These are phyloP conservation scores for Chrysodeixis includens DNA, from an alignment of 2,888 invertebrate species.

Conservation along the genomic window DNA sequence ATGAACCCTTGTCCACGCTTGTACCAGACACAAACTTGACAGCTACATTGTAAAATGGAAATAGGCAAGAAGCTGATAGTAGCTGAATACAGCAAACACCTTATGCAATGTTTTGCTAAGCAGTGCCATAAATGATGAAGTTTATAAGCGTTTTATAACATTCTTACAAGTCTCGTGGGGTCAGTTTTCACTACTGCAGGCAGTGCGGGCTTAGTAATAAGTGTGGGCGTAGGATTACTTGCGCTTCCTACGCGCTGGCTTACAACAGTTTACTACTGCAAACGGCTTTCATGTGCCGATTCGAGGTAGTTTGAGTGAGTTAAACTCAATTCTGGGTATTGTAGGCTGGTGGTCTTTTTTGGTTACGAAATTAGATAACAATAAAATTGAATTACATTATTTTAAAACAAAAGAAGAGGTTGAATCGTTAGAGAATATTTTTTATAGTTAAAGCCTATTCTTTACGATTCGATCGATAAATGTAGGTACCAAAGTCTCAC, in stretches of 20 bases:
- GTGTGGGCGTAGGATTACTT: constrained; percentile 30
- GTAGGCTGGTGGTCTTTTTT: neutral
- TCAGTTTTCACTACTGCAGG: constrained; percentile 1
- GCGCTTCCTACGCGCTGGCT: constrained; percentile 37
- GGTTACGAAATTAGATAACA: too few relatives aligned
- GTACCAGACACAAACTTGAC: neutral
- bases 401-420: too few relatives aligned
- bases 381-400: too few relatives aligned
- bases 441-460: too few relatives aligned
- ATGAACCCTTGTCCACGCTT: neutral
- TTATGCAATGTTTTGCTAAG: neutral
- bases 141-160: constrained; percentile 7
- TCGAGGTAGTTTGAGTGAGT: neutral
- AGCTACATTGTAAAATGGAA: neutral
- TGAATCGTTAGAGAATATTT: too few relatives aligned
- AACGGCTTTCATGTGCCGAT: constrained; percentile 26
- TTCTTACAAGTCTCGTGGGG: constrained; percentile 3
- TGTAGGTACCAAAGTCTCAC: too few relatives aligned
- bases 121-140: neutral
- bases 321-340: constrained; percentile 9
- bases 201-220: constrained; percentile 3
- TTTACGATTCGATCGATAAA: too few relatives aligned
- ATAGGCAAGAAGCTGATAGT: neutral
- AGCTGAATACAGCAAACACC: neutral
- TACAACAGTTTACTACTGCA: constrained; percentile 45